Base-by-base conservation (phyloP, 2,888 invertebrate species). In the Eupeodes latifasciatus region DNA sequence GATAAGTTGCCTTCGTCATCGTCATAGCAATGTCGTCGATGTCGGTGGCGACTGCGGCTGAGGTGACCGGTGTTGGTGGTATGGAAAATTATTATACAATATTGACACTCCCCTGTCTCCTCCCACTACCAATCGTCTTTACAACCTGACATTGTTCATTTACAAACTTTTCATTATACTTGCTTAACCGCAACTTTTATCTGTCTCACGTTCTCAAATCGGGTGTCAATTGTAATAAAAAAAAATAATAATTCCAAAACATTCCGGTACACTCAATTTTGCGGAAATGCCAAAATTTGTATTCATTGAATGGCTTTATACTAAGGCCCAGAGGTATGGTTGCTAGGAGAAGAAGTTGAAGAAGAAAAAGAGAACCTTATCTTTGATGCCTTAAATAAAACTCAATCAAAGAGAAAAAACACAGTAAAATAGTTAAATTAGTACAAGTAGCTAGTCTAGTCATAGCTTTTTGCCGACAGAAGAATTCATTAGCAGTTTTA, bases 241-340 rank as follows among this genome's bases (percentile, higher is more conserved):
- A 66, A 59, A 34, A 11, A 12, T 11, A 59, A 59, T 14, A 76
- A 16, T 2, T 47, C 19, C 3, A 66, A 62, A 72, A 72, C 72
- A 72, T 64, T 77, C 62, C 55, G 61, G 62, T 69, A 34, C 19
- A 67, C 51, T 72, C 34, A 12, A 40, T 40, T 34, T 59, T 86
- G 59, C 79, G 86, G 86, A 86, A 86, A 86, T 86, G 67, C 86
- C 82, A 75, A 78, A 57, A 82, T 75, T 74, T 75, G 55, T 78
- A 86, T 59, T 86, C 85, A 86, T 34, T 55, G 51, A 67, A 61
- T 55, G 77, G 40, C 67, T 66, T 57, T 16, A 5, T 9, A 64
- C 66, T 74, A 27, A 27, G 27, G 27, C 27, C 27, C 12, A 19
- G 51, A 40, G 34, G 12, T 34, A 10, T 78, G 27, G 40, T 27